Conservation (phyloP, 2,113 vertebrate genomes). For the Pedionomus torquatus region DNA sequence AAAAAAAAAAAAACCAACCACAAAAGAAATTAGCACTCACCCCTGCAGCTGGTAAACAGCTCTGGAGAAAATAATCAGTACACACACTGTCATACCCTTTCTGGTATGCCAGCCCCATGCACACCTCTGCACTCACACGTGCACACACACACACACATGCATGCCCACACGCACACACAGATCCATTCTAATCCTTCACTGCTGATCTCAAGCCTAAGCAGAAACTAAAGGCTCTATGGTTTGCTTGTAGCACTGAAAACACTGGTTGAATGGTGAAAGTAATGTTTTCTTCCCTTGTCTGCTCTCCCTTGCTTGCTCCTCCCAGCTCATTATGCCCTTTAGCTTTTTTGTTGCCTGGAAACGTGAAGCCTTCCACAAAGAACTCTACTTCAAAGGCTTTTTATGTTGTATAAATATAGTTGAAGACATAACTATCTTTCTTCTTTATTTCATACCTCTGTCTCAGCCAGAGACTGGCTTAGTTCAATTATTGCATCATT, state of each 20-base stretch:
- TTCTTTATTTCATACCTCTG: conserved; percentile 59
- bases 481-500: conserved; percentile 73
- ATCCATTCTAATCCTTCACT: conserved; percentile 35
- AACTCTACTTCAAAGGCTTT: conserved; percentile 64
- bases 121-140: neutral
- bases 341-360: conserved; percentile 53
- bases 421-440: conserved; percentile 61
- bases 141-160: neutral
- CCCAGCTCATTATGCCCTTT: conserved; percentile 10
- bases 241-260: conserved; percentile 72
- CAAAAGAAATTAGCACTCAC: conserved; percentile 68
- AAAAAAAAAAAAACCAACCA: conserved; percentile 57
- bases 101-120: conserved; percentile 36
- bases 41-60: conserved; percentile 65
- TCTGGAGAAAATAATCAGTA: conserved; percentile 69
- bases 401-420: conserved; percentile 74
- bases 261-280: conserved; percentile 68
- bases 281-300: conserved; percentile 8
- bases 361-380: conserved; percentile 50
- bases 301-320: neutral
- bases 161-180: neutral
- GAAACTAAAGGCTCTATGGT: conserved; percentile 63
- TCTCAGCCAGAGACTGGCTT: conserved; percentile 62
- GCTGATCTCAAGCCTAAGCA: conserved; percentile 64
- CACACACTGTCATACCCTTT: neutral